phyloP scores from a whole-genome alignment of 2,113 vertebrate genomes.

The Odontophorus gujanensis region DNA sequence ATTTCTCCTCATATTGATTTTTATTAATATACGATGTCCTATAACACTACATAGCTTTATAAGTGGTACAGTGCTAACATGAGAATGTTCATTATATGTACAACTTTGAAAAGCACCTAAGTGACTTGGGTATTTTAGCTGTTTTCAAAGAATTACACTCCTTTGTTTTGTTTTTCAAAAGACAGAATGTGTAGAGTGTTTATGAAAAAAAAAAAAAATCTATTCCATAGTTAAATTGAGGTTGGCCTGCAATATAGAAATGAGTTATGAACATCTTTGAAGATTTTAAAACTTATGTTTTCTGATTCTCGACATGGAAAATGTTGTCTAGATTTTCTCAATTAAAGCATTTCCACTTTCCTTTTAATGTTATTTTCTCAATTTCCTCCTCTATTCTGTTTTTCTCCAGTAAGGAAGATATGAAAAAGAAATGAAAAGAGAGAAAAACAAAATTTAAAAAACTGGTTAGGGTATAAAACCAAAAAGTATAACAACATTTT shows the following conservation, averaged over 20 bases:
- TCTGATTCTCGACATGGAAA: neutral
- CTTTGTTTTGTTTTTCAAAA: neutral
- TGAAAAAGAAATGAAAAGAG: neutral
- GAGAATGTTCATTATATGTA: constrained; percentile 14
- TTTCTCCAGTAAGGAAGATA: neutral
- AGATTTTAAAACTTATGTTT: constrained; percentile 14
- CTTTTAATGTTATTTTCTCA: neutral
- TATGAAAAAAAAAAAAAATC: neutral
- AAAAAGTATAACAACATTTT: neutral
- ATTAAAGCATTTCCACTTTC: constrained; percentile 5
- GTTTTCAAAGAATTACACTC: constrained; percentile 12
- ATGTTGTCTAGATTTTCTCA: neutral
- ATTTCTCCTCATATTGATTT: constrained; percentile 46
- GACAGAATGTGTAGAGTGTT: neutral
- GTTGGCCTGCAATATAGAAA: neutral
- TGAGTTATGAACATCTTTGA: neutral
- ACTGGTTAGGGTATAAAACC: neutral
- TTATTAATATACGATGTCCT: constrained; percentile 24
- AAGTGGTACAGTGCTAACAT: constrained; percentile 16
- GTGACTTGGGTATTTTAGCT: constrained; percentile 47
- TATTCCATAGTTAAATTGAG: neutral
- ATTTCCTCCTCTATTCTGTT: neutral
- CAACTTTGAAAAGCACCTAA: constrained; percentile 29
- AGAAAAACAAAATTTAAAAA: neutral
- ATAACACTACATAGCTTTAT: constrained; percentile 49